Evolutionary conservation across 2,888 invertebrate genomes (phyloP).

Genomic region (Monochamus alternatus): DNA sequence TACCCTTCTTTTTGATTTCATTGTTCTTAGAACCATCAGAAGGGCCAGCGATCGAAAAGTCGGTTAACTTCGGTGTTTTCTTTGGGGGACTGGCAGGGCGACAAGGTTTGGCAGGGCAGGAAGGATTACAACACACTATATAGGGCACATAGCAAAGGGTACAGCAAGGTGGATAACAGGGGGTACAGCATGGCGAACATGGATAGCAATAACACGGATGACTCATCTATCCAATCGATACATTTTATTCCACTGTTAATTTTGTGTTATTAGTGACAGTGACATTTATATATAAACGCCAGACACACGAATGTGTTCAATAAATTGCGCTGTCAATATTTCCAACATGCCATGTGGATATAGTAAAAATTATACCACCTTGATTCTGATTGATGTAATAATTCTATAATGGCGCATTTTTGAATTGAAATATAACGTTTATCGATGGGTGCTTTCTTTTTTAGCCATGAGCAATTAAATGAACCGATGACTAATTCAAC

Average conservation of each 20-base stretch:
- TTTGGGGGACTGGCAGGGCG: background rate
- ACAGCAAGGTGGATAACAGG: slow-evolving; percentile 1
- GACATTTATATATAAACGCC: background rate
- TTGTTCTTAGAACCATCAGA: background rate
- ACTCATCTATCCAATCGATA: slow-evolving; percentile 2
- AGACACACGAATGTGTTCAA: background rate
- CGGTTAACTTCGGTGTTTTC: background rate
- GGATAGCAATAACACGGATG: slow-evolving; percentile 14
- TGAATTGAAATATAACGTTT: no score
- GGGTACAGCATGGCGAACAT: slow-evolving; percentile 21
- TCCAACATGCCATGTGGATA: background rate
- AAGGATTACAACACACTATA: slow-evolving; percentile 1
- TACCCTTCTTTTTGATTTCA: background rate
- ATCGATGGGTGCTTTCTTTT: no score
- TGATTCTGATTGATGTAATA: no score
- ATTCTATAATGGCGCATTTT: no score
- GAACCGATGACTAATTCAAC: background rate
- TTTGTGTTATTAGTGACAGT: slow-evolving; percentile 1
- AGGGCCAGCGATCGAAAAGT: background rate
- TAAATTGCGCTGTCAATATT: background rate
- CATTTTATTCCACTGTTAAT: background rate
- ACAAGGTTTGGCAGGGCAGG: background rate
- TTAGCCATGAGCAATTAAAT: background rate
- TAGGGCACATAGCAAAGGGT: slow-evolving; percentile 30
- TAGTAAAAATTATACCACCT: background rate